Evolutionary conservation across 2,113 vertebrate species (phyloP).

Genomic region (Sinocyclocheilus rhinocerous): DNA sequence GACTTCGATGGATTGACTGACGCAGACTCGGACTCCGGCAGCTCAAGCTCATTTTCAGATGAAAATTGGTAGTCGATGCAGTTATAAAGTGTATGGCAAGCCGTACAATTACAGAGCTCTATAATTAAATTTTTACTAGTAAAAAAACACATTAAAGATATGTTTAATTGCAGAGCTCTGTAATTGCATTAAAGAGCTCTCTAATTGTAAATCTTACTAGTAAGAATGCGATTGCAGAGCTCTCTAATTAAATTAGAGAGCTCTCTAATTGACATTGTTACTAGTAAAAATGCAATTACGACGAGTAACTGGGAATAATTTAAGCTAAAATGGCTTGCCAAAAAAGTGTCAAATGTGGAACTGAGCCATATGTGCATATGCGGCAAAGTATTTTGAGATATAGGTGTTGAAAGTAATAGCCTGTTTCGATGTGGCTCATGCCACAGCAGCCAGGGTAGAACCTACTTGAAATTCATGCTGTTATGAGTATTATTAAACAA

Average conservation of each 20-base stretch:
- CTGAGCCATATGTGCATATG: conserved; percentile 19
- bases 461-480: conserved; percentile 32
- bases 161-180: too few relatives aligned
- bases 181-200: too few relatives aligned
- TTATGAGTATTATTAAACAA: conserved; percentile 32
- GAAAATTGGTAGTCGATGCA: conserved; percentile 75
- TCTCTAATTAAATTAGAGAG: too few relatives aligned
- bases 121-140: too few relatives aligned
- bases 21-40: conserved; percentile 83
- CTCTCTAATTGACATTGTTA: too few relatives aligned
- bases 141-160: too few relatives aligned
- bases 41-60: conserved; percentile 87
- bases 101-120: too few relatives aligned
- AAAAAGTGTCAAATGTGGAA: conserved; percentile 38
- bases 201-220: too few relatives aligned
- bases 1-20: conserved; percentile 84
- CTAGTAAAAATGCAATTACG: too few relatives aligned
- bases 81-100: not conserved
- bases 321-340: too few relatives aligned
- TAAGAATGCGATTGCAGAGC: too few relatives aligned
- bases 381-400: conserved; percentile 15
- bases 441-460: not conserved
- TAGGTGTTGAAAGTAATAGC: not conserved
- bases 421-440: conserved; percentile 6
- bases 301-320: too few relatives aligned